phyloP scores from a whole-genome alignment of 2,797 vertebrate genomes.

The Leptodactylus fallax region DNA sequence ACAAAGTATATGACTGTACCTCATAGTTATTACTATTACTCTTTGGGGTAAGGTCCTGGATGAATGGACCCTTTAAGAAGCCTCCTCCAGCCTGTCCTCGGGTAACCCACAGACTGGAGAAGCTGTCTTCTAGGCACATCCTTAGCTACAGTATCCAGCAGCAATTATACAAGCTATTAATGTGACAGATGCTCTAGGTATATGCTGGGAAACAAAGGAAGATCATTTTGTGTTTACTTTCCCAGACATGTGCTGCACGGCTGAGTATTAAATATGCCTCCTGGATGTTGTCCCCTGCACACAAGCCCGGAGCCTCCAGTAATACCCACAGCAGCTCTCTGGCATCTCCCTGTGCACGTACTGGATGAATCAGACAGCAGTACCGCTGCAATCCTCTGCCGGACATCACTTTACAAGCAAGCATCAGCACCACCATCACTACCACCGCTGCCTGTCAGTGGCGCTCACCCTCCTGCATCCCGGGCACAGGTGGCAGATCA shows the following conservation, averaged over 20 bases:
- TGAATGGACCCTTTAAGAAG: not conserved
- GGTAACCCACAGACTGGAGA: not conserved
- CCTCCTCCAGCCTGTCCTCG: conserved; percentile 1
- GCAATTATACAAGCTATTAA: not conserved
- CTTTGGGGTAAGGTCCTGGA: not conserved
- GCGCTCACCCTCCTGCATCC: no score
- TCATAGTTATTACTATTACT: no score
- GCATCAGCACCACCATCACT: not conserved
- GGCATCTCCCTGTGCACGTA: no score
- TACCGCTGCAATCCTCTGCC: not conserved
- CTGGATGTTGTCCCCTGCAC: conserved; percentile 1
- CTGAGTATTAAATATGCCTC: not conserved
- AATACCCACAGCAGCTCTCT: not conserved
- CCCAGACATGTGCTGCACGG: conserved; percentile 17
- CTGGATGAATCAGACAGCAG: not conserved
- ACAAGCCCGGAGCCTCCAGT: not conserved
- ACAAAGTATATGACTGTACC: no score
- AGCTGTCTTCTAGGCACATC: no score
- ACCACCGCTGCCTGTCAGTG: not conserved
- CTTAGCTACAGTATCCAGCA: no score
- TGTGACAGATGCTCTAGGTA: not conserved
- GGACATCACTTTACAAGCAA: not conserved
- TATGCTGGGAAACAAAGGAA: not conserved
- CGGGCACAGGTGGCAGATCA: not conserved
- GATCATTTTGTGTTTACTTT: not conserved